These are phyloP conservation scores for Gorsachius magnificus DNA, from an alignment of 2,797 vertebrate genomes.

Conservation along the genomic window DNA sequence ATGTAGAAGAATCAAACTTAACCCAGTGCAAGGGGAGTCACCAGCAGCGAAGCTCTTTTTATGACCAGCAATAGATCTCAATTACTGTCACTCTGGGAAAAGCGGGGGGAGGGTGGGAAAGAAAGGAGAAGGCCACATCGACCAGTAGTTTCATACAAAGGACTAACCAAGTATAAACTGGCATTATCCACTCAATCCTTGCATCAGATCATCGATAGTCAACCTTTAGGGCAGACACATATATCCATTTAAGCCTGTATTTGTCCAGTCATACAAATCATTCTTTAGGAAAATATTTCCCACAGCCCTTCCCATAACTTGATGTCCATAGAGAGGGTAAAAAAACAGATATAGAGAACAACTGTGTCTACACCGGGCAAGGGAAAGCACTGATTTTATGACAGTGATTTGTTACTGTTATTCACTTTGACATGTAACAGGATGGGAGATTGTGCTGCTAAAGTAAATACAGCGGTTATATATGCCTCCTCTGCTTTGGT, in stretches of 20 bases:
- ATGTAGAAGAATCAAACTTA: background rate
- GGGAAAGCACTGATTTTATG: conserved; percentile 34
- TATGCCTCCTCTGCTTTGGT: background rate
- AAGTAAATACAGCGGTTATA: conserved; percentile 7
- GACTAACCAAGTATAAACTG: conserved; percentile 40
- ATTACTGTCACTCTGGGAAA: background rate
- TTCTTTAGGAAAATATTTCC: conserved; percentile 58
- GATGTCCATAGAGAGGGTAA: conserved; percentile 42
- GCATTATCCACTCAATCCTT: conserved; percentile 50
- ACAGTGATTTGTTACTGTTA: conserved; percentile 34
- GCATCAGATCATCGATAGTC: background rate
- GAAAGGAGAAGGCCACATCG: background rate
- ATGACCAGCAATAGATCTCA: background rate
- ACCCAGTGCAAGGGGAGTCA: background rate
- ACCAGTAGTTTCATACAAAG: background rate
- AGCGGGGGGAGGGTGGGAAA: conserved; percentile 53
- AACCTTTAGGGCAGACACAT: conserved; percentile 50
- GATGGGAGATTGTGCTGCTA: conserved; percentile 22
- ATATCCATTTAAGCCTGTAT: conserved; percentile 51
- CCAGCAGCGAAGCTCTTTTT: background rate
- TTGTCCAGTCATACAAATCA: conserved; percentile 56
- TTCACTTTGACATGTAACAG: conserved; percentile 24
- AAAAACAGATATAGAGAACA: conserved; percentile 30
- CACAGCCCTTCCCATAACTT: conserved; percentile 57
- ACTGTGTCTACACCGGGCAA: background rate